A percentile compares a stretch with the other conserved stretches of the same genome.
Evolutionary conservation across 2,113 vertebrate species (phyloP).

Genomic region (Hemicordylus capensis): DNA sequence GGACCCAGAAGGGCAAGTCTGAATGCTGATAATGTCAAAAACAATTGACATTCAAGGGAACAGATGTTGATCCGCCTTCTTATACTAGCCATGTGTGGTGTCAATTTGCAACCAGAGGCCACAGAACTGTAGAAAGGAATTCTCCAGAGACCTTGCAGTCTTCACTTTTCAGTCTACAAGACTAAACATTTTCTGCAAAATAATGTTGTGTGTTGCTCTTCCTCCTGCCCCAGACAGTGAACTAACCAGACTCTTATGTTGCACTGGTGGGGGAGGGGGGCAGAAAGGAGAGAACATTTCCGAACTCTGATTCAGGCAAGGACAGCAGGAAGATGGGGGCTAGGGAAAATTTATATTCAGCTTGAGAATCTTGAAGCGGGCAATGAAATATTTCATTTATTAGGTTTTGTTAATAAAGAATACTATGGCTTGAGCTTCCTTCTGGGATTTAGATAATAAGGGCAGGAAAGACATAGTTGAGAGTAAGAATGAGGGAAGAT

Average conservation of each 20-base stretch:
- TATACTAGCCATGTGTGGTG: background rate
- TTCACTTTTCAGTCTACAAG: background rate
- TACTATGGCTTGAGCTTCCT: background rate
- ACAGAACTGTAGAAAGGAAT: background rate
- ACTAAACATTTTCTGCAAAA: background rate
- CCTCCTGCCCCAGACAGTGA: background rate
- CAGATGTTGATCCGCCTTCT: background rate
- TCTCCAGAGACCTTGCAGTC: background rate
- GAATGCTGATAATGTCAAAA: slow-evolving; percentile 14
- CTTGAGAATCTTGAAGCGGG: background rate
- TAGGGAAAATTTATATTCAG: background rate
- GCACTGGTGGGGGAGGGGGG: background rate
- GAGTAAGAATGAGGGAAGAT: too few relatives aligned
- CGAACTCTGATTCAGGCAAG: background rate
- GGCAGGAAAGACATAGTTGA: background rate
- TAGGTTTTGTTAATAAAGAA: background rate
- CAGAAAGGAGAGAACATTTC: background rate
- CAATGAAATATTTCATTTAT: background rate
- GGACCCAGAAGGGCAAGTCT: slow-evolving; percentile 16
- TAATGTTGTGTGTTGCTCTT: background rate
- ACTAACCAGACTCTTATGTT: background rate
- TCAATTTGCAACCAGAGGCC: slow-evolving; percentile 11
- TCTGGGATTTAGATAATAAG: background rate
- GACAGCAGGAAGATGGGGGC: background rate
- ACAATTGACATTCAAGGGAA: slow-evolving; percentile 19